These are phyloP conservation scores for Stenodema calcarata DNA, from an alignment of 2,888 invertebrate genomes.

Conservation along the genomic window DNA sequence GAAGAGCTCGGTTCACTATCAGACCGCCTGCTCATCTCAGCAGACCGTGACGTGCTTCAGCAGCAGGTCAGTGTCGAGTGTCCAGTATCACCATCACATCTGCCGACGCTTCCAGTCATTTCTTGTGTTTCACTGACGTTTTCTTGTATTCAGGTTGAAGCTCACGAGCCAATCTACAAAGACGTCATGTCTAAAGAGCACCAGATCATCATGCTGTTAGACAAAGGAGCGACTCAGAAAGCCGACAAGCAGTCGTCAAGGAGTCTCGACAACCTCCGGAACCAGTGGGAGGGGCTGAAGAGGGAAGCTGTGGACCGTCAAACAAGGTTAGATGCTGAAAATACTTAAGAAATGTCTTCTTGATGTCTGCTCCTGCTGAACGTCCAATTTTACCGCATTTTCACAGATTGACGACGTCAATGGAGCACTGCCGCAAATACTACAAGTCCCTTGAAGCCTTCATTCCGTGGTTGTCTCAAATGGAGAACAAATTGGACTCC, in stretches of 20 bases:
- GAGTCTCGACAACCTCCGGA: constrained; percentile 65
- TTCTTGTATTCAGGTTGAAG: constrained; percentile 71
- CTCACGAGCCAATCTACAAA: constrained; percentile 77
- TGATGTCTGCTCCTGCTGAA: too few relatives aligned
- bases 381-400: too few relatives aligned
- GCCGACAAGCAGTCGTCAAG: constrained; percentile 64
- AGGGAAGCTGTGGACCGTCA: constrained; percentile 87
- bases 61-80: constrained; percentile 84
- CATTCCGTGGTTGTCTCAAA: constrained; percentile 85
- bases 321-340: constrained; percentile 66
- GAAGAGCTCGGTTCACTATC: constrained; percentile 78
- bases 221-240: constrained; percentile 73
- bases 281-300: constrained; percentile 89
- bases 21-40: constrained; percentile 83
- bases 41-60: constrained; percentile 79
- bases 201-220: constrained; percentile 91
- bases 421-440: constrained; percentile 88
- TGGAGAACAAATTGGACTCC: constrained; percentile 82
- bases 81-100: too few relatives aligned
- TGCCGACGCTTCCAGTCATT: background rate
- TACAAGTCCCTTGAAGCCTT: constrained; percentile 83
- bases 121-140: background rate
- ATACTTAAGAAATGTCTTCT: too few relatives aligned
- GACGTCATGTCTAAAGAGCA: constrained; percentile 89
- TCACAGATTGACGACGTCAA: constrained; percentile 35